Evolutionary conservation across 1,140 invertebrate species (phyloP).

Genomic region (Sesamia nonagrioides): DNA sequence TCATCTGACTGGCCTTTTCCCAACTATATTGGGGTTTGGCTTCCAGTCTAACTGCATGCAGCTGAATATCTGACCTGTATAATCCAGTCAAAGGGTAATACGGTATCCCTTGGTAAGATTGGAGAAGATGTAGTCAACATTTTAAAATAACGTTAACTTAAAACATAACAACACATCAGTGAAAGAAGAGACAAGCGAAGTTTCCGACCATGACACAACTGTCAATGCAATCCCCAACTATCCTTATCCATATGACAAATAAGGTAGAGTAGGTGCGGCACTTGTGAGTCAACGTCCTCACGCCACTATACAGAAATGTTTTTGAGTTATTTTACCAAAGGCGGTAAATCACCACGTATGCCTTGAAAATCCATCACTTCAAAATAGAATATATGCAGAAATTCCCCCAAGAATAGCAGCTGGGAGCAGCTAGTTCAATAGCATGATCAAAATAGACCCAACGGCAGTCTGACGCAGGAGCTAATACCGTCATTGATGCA

Average conservation of each 20-base stretch:
- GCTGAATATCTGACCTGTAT: too few species aligned
- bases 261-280: slow-evolving; percentile 43
- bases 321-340: slow-evolving; percentile 31
- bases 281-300: slow-evolving; percentile 44
- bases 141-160: not conserved
- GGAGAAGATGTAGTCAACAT: too few species aligned
- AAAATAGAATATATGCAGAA: slow-evolving; percentile 48
- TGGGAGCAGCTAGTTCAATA: slow-evolving; percentile 50
- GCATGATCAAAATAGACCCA: slow-evolving; percentile 62
- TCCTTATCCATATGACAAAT: slow-evolving; percentile 47
- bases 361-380: slow-evolving; percentile 13
- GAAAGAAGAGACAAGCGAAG: slow-evolving; percentile 5
- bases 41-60: too few species aligned
- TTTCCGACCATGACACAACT: slow-evolving; percentile 45
- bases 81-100: too few species aligned
- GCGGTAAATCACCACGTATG: slow-evolving; percentile 22
- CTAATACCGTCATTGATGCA: slow-evolving; percentile 69
- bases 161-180: not conserved
- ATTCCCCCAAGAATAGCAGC: slow-evolving; percentile 33
- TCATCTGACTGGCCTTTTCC: too few species aligned
- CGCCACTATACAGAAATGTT: slow-evolving; percentile 28
- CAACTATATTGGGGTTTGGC: too few species aligned
- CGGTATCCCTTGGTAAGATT: too few species aligned
- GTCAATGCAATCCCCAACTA: slow-evolving; percentile 32
- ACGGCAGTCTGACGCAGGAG: slow-evolving; percentile 67